Base-by-base conservation (phyloP, 2,888 invertebrate species). In the Lissonota sp. region DNA sequence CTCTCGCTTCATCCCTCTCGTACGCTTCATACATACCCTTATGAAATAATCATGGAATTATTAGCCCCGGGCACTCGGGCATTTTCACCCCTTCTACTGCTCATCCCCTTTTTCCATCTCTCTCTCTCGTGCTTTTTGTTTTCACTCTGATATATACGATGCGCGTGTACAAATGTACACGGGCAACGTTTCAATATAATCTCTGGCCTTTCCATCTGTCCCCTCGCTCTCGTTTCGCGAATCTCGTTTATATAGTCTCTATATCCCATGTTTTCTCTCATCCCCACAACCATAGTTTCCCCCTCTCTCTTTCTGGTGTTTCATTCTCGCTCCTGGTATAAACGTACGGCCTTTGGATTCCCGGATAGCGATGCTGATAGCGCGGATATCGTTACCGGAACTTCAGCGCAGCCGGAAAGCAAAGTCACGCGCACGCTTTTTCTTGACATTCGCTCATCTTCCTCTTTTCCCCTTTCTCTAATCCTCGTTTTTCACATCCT, bases 21-120 rank as follows among this genome's bases (percentile, higher is more conserved):
- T 57, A 55, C 67, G 84, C 84, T 77, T 69, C 55, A 73, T 73
- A 78, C 55, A 73, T 73, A 78, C 86, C 86, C 89, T 90, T 90
- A 90, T 90, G 90, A 91, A 90, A 91, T 91, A 91, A 91, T 90
- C 91, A 90, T 90, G 87, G 87, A 89, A 90, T 90, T 90, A 90
- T 91, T 87, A 88, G 87, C 87, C 85, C 84, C 77, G 81, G 85
- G 85, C 85, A 83, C 86, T 85, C 72, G 84, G 64, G 66, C 58
- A 16, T 58, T 80, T 69, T 8, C 46, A 53, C 51, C 72, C 55
- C 49, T 16, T 74, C 53, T 60, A 39, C 64, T 26, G 42, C 12
- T 26, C 26, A 26, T 26, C 26, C 62, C 44, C 53, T 39, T 14
- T 39, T 14, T 53, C 16, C 14, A 44, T 70, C 74, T 64, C 12